These are phyloP conservation scores for Acanthosepion lycidas DNA, from an alignment of 2,888 invertebrate species.

Conservation along the genomic window DNA sequence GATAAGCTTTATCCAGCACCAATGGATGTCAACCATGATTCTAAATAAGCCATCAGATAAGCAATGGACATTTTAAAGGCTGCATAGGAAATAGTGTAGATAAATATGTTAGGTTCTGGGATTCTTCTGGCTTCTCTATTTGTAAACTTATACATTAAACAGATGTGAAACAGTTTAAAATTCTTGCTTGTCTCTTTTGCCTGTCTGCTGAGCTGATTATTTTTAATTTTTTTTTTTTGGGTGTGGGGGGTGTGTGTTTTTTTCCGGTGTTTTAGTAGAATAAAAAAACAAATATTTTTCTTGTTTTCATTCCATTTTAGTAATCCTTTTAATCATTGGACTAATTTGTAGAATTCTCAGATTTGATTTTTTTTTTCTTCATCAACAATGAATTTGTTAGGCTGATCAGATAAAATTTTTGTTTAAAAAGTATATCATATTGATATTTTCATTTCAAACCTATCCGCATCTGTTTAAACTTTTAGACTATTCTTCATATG, in stretches of 20 bases:
- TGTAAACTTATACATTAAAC: not conserved
- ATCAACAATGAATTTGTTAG: too few species aligned
- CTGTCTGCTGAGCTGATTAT: not conserved
- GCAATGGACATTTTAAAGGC: conserved; percentile 13
- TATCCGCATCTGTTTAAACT: too few species aligned
- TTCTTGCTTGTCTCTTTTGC: not conserved
- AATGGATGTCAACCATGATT: not conserved
- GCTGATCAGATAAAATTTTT: too few species aligned
- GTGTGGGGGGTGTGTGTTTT: not conserved
- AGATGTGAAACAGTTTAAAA: conserved; percentile 33
- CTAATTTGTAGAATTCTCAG: too few species aligned
- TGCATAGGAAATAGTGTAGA: not conserved
- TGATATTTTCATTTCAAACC: too few species aligned
- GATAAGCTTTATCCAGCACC: not conserved
- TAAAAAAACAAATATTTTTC: too few species aligned
- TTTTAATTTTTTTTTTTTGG: too few species aligned
- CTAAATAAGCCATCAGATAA: conserved; percentile 17
- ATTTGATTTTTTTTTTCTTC: too few species aligned
- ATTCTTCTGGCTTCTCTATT: conserved; percentile 11
- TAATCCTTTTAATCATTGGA: too few species aligned
- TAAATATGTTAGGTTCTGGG: not conserved
- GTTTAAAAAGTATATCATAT: too few species aligned
- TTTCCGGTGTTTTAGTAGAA: not conserved
- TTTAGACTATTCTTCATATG: too few species aligned
- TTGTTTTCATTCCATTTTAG: too few species aligned